Evolutionary conservation across 1,140 invertebrate species (phyloP).

Genomic region (Apis florea): DNA sequence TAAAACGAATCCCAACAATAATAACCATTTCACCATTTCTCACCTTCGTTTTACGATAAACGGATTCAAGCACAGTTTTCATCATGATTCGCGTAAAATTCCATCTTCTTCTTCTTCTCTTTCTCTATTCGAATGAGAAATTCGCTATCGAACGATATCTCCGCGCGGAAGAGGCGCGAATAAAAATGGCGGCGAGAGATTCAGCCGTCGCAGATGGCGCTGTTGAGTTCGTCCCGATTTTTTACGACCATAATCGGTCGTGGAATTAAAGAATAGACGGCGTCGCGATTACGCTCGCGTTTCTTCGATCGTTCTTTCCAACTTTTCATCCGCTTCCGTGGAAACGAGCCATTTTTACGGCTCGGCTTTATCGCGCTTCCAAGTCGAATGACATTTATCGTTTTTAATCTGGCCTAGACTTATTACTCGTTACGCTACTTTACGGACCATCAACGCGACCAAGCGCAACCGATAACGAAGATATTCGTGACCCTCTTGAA

Average conservation of each 20-base stretch:
- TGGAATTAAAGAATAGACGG: slow-evolving; percentile 25
- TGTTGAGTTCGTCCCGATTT: background rate
- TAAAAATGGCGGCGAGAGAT: background rate
- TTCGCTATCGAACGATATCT: too few species aligned
- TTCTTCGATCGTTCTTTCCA: background rate
- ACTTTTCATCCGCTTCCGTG: background rate
- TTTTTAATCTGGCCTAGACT: slow-evolving; percentile 39
- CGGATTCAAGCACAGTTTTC: background rate
- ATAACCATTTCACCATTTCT: background rate
- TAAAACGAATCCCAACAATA: slow-evolving; percentile 16
- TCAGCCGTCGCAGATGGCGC: background rate
- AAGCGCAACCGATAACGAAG: slow-evolving; percentile 17
- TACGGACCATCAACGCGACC: slow-evolving; percentile 12
- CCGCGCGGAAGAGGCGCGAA: background rate
- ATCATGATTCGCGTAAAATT: slow-evolving; percentile 13
- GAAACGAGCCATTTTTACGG: slow-evolving; percentile 28
- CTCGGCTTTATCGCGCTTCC: slow-evolving; percentile 11
- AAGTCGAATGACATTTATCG: slow-evolving; percentile 23
- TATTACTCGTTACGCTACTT: slow-evolving; percentile 23
- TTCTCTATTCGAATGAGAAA: too few species aligned
- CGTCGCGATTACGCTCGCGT: slow-evolving; percentile 18
- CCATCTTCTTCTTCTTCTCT: background rate
- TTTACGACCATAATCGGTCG: slow-evolving; percentile 29
- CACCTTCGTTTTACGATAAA: background rate
- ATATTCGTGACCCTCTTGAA: slow-evolving; percentile 5